A percentile compares a stretch with the other conserved stretches of the same genome.
Conservation (phyloP, 2,113 vertebrate species). For the Myrmecobius fasciatus region DNA sequence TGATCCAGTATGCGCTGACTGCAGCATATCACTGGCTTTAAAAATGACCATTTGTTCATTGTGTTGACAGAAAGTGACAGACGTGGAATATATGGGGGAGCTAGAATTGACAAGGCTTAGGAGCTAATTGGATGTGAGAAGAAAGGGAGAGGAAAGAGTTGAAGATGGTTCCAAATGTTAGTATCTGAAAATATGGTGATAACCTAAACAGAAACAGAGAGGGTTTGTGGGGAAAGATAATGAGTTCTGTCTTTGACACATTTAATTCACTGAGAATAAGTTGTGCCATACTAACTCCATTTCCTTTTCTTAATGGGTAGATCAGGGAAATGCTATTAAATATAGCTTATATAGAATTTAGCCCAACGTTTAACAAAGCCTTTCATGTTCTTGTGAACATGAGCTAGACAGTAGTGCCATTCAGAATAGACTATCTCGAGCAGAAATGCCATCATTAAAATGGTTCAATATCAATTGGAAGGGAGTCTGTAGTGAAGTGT, state of each 20-base stretch:
- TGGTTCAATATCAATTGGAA: not conserved
- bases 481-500: not conserved
- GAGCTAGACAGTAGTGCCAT: not conserved
- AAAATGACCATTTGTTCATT: not conserved
- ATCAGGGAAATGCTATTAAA: not conserved
- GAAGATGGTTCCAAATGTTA: not conserved
- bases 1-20: not conserved
- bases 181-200: not conserved
- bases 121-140: not conserved
- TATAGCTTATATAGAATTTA: not conserved
- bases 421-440: not conserved
- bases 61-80: not conserved
- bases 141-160: not conserved
- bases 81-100: not conserved
- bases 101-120: not conserved
- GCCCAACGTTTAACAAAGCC: not conserved
- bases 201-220: not conserved
- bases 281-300: not conserved
- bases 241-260: not conserved
- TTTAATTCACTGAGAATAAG: not conserved
- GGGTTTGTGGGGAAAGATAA: not conserved
- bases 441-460: not conserved
- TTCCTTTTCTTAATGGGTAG: not conserved
- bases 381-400: not conserved
- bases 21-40: not conserved